A percentile compares a stretch with the other conserved stretches of the same genome.
phyloP scores from a whole-genome alignment of 2,797 vertebrate species.

The Saxicola maurus region DNA sequence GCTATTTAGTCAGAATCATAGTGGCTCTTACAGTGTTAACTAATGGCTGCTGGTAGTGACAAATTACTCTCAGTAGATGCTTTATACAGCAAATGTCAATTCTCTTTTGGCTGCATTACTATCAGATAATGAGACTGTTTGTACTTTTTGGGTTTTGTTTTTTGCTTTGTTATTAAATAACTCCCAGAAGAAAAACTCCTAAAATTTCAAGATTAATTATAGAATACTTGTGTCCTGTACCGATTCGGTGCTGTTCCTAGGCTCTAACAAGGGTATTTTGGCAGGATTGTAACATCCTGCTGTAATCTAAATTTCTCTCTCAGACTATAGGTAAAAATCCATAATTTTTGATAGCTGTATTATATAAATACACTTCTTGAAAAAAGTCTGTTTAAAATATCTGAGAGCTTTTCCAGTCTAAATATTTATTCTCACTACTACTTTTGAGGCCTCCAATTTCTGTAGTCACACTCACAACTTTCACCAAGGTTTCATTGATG shows the following conservation, averaged over 20 bases:
- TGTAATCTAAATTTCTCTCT: neutral
- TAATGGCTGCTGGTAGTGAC: neutral
- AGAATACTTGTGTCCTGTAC: neutral
- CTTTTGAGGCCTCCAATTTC: neutral
- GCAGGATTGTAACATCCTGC: neutral
- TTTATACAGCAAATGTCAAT: neutral
- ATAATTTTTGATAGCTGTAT: neutral
- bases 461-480: neutral
- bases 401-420: neutral
- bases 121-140: neutral
- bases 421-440: conserved; percentile 28
- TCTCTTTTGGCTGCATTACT: neutral
- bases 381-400: neutral
- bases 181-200: neutral
- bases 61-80: neutral
- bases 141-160: neutral
- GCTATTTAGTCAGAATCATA: neutral
- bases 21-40: neutral
- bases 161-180: neutral
- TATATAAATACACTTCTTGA: neutral
- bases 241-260: neutral
- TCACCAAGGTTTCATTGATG: neutral
- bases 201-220: neutral
- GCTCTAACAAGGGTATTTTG: neutral
- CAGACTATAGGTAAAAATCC: neutral